Evolutionary conservation across 1,140 invertebrate species (phyloP).

Genomic region (Cydia pomonella): DNA sequence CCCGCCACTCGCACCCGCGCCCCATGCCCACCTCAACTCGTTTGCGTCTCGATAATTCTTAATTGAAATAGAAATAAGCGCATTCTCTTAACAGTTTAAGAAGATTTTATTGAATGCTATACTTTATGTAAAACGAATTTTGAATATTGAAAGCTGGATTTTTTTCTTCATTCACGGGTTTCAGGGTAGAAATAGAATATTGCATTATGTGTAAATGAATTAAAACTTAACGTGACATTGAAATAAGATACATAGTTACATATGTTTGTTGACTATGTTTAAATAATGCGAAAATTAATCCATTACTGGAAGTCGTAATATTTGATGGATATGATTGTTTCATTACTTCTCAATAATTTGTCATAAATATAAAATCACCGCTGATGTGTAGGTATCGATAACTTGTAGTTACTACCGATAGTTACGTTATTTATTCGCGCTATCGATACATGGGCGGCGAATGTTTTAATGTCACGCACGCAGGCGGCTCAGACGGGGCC

Average conservation of each 20-base stretch:
- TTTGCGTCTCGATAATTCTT: constrained; percentile 44
- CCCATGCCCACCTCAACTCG: constrained; percentile 41
- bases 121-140: not conserved
- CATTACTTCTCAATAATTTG: constrained; percentile 1
- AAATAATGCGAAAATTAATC: not conserved
- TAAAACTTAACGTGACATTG: too few species aligned
- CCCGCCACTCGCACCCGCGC: constrained; percentile 40
- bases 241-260: too few species aligned
- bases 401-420: constrained; percentile 3
- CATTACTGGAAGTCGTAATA: not conserved
- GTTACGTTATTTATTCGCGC: not conserved
- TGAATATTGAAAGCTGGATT: too few species aligned
- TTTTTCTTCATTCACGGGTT: too few species aligned
- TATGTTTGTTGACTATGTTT: too few species aligned
- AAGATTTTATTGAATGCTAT: not conserved
- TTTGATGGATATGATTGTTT: not conserved
- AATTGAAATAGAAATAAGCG: constrained; percentile 38
- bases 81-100: not conserved
- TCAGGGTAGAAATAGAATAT: too few species aligned
- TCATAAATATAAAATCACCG: not conserved
- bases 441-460: constrained; percentile 18
- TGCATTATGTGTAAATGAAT: too few species aligned
- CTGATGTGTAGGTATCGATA: not conserved
- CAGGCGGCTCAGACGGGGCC: not conserved
- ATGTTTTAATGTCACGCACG: constrained; percentile 12